These are phyloP conservation scores for Zosterops hypoxanthus DNA, from an alignment of 2,113 vertebrate species.

Conservation along the genomic window DNA sequence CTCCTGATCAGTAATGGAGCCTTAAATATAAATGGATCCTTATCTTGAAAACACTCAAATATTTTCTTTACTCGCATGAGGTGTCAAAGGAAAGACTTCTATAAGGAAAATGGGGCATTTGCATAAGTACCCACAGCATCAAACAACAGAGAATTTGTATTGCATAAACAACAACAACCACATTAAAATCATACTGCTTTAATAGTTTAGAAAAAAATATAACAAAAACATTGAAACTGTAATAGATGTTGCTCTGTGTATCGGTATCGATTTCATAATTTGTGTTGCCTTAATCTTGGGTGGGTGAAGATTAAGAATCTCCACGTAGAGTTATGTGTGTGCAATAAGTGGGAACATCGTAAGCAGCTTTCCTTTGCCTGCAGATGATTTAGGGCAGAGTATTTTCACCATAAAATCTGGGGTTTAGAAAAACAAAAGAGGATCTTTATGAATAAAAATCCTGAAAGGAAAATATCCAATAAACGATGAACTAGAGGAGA, in stretches of 20 bases:
- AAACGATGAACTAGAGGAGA: neutral
- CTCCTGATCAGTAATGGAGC: constrained; percentile 59
- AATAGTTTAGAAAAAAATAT: constrained; percentile 13
- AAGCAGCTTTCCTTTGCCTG: constrained; percentile 8
- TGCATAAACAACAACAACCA: constrained; percentile 22
- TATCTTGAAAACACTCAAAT: constrained; percentile 22
- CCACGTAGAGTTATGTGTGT: neutral
- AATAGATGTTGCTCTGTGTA: constrained; percentile 50
- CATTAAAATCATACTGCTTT: constrained; percentile 15
- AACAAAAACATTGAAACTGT: constrained; percentile 39
- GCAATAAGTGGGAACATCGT: constrained; percentile 1
- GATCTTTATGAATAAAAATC: neutral
- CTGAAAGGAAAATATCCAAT: neutral
- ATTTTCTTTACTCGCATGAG: constrained; percentile 27
- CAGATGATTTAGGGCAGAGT: constrained; percentile 13
- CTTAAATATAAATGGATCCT: constrained; percentile 59
- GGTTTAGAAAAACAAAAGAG: neutral
- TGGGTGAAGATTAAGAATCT: constrained; percentile 66
- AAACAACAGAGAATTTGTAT: constrained; percentile 1
- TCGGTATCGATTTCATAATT: constrained; percentile 52
- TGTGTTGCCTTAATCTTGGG: constrained; percentile 64
- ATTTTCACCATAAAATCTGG: neutral
- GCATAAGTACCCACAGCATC: constrained; percentile 26
- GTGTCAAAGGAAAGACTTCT: constrained; percentile 38
- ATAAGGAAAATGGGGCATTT: constrained; percentile 7